Conservation (phyloP, 2,888 invertebrate genomes). For the Silvanus unidentatus region DNA sequence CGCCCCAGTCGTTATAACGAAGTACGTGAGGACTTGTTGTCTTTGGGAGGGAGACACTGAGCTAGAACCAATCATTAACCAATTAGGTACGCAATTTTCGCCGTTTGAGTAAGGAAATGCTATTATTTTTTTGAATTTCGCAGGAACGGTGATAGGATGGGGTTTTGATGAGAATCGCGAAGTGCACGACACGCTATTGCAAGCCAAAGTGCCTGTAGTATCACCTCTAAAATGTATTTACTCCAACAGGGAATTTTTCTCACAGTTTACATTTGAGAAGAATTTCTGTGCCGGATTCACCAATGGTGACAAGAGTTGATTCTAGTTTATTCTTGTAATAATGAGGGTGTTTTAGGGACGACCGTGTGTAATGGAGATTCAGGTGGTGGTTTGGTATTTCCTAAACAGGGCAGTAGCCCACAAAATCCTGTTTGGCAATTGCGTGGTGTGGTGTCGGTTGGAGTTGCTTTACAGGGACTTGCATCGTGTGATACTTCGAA, state of each 20-base stretch:
- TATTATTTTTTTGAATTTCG: conserved; percentile 8
- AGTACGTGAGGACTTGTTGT: conserved; percentile 53
- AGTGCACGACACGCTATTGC: conserved; percentile 51
- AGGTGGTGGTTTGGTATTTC: conserved; percentile 45
- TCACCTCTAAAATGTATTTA: conserved; percentile 55
- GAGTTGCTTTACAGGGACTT: conserved; percentile 54
- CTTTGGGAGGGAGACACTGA: conserved; percentile 46
- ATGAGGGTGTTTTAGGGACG: conserved; percentile 27
- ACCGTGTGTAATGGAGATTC: conserved; percentile 52
- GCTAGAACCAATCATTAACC: conserved; percentile 26
- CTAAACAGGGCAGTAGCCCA: conserved; percentile 27
- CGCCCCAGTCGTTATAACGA: conserved; percentile 47
- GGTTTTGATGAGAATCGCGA: conserved; percentile 55
- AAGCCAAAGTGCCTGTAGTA: conserved; percentile 57
- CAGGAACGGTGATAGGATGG: conserved; percentile 41
- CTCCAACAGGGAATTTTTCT: conserved; percentile 57
- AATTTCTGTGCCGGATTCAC: conserved; percentile 50
- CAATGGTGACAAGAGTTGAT: conserved; percentile 36
- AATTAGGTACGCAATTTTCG: conserved; percentile 27
- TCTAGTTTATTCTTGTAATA: neutral
- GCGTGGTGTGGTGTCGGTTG: conserved; percentile 53
- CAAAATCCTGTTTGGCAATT: conserved; percentile 36
- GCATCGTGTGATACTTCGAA: conserved; percentile 55
- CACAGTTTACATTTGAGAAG: conserved; percentile 52
- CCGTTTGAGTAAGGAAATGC: no score